These are phyloP conservation scores for Anhinga rufa DNA, from an alignment of 2,113 vertebrate species.

Conservation along the genomic window DNA sequence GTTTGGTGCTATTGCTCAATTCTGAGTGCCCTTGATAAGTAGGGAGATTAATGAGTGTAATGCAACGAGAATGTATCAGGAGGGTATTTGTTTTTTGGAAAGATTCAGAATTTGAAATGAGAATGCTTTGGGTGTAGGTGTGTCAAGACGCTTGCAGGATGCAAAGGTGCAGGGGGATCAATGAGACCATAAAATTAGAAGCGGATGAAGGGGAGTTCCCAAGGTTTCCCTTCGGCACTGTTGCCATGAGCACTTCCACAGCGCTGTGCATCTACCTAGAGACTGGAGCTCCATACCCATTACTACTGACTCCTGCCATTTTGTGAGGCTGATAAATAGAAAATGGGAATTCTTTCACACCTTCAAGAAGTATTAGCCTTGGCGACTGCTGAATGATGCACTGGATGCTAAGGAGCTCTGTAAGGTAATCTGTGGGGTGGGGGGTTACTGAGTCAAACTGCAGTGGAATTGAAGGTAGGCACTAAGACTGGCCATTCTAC, in stretches of 20 bases:
- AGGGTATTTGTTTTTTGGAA: not conserved
- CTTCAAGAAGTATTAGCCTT: not conserved
- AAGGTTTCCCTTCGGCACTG: not conserved
- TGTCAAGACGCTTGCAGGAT: not conserved
- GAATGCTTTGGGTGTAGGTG: not conserved
- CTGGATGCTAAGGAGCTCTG: not conserved
- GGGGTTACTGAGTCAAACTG: not conserved
- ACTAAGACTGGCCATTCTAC: not conserved
- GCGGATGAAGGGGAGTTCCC: not conserved
- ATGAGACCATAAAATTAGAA: not conserved
- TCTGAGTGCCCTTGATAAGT: not conserved
- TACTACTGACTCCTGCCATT: not conserved
- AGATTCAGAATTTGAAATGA: constrained; percentile 6
- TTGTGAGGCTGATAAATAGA: not conserved
- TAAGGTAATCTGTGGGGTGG: not conserved
- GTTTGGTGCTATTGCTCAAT: not conserved
- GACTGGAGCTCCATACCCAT: not conserved
- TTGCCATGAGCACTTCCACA: not conserved
- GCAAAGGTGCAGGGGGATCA: not conserved
- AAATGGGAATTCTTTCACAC: not conserved
- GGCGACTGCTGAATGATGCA: not conserved
- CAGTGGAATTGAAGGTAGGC: not conserved
- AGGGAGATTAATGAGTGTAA: constrained; percentile 33
- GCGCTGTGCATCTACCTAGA: not conserved
- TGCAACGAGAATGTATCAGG: not conserved